Evolutionary conservation across 2,113 vertebrate species (phyloP).

Genomic region (Pongo pygmaeus): DNA sequence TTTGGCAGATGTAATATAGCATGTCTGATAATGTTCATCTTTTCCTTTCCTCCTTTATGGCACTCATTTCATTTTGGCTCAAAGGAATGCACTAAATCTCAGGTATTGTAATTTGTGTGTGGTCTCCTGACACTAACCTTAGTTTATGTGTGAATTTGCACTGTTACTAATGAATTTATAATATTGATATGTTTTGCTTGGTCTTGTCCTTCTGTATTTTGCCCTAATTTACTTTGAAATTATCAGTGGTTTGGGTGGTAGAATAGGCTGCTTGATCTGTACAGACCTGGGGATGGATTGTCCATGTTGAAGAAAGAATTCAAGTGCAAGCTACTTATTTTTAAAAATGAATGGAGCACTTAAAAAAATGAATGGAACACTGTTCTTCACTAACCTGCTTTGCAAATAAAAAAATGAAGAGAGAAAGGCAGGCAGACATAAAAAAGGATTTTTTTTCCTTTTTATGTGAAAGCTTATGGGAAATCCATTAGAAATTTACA

Average conservation of each 20-base stretch:
- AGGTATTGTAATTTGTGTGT: slow-evolving; percentile 94
- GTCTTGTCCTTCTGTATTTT: slow-evolving; percentile 60
- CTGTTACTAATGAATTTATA: slow-evolving; percentile 73
- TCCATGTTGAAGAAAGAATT: neutral
- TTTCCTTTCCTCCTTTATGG: slow-evolving; percentile 92
- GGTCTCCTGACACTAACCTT: slow-evolving; percentile 78
- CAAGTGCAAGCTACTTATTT: neutral
- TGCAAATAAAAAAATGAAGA: slow-evolving; percentile 24
- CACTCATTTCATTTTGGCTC: slow-evolving; percentile 94
- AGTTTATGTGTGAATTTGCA: slow-evolving; percentile 74
- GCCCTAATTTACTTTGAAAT: neutral
- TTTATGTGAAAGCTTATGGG: neutral
- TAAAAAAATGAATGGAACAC: neutral
- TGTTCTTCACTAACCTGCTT: neutral
- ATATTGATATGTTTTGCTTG: slow-evolving; percentile 61
- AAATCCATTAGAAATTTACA: neutral
- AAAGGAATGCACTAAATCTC: slow-evolving; percentile 97
- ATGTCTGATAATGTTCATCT: slow-evolving; percentile 93
- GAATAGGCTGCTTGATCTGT: neutral
- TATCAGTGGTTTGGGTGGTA: neutral
- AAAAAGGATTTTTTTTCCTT: neutral
- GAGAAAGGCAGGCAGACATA: neutral
- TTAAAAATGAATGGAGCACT: neutral
- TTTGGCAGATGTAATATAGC: slow-evolving; percentile 83
- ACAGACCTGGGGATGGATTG: neutral